phyloP scores from a whole-genome alignment of 37 sponge, comb jelly and placozoan genomes.

The Chondrilla cf. caribensis region DNA sequence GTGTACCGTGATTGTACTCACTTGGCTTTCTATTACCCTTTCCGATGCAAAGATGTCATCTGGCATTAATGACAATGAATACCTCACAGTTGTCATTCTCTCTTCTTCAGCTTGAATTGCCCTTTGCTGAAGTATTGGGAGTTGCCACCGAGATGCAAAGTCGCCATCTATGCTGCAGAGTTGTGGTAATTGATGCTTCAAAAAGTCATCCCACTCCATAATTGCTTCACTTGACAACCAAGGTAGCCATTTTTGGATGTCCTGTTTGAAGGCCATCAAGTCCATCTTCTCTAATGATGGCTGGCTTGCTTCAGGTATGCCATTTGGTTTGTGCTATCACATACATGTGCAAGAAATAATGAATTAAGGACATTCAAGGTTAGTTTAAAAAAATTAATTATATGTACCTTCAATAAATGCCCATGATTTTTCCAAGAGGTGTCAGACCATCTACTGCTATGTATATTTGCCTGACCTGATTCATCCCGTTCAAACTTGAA shows the following conservation, averaged over 20 bases:
- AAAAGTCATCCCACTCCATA: background rate
- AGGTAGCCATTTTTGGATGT: conserved; percentile 25
- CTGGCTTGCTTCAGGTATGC: background rate
- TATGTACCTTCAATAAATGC: background rate
- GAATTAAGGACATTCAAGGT: too few relatives aligned
- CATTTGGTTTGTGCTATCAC: background rate
- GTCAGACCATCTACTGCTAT: background rate
- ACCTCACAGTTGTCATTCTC: too few relatives aligned
- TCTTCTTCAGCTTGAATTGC: too few relatives aligned
- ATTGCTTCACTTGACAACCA: background rate
- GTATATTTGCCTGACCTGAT: background rate
- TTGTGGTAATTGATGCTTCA: background rate
- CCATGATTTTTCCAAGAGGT: conserved; percentile 12
- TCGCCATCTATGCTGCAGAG: background rate
- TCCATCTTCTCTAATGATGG: conserved; percentile 7
- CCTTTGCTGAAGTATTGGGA: too few relatives aligned
- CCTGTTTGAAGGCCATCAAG: background rate
- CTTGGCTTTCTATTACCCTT: background rate
- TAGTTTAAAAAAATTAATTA: too few relatives aligned
- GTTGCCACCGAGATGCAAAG: too few relatives aligned
- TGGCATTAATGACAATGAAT: too few relatives aligned
- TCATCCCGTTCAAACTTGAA: background rate
- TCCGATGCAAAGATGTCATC: conserved; percentile 25
- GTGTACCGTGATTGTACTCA: too few relatives aligned
- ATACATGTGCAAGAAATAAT: too few relatives aligned